phyloP scores from a whole-genome alignment of 1,140 invertebrate genomes.

The Camponotus floridanus region DNA sequence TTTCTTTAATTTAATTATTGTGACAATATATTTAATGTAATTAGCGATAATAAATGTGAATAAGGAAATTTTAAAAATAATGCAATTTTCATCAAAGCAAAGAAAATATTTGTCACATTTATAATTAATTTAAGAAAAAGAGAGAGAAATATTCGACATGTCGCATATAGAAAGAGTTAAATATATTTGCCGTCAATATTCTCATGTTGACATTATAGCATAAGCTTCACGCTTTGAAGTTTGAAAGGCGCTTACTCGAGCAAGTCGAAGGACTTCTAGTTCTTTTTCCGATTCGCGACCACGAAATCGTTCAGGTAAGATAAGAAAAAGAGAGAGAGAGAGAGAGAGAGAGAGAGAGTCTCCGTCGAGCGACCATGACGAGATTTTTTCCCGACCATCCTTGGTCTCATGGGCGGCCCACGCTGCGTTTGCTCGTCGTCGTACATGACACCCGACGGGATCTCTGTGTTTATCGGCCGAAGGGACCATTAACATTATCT shows the following conservation, averaged over 20 bases:
- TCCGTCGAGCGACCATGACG: conserved; percentile 41
- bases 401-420: conserved; percentile 46
- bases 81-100: not conserved
- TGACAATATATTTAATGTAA: no score
- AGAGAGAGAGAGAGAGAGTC: no score
- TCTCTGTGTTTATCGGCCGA: conserved; percentile 52
- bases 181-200: not conserved
- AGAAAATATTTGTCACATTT: not conserved
- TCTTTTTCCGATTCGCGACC: not conserved
- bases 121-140: not conserved
- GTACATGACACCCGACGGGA: conserved; percentile 32
- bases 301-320: not conserved
- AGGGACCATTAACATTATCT: conserved; percentile 62
- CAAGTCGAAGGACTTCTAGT: conserved; percentile 23
- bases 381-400: conserved; percentile 32
- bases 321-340: not conserved
- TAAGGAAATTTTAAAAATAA: not conserved
- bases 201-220: not conserved
- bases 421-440: conserved; percentile 25
- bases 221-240: not conserved
- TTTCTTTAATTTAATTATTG: no score
- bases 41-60: not conserved
- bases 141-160: not conserved
- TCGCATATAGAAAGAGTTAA: not conserved
- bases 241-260: not conserved